phyloP scores from a whole-genome alignment of 35 echinoderm and acorn worm species.

The Anneissia japonica region DNA sequence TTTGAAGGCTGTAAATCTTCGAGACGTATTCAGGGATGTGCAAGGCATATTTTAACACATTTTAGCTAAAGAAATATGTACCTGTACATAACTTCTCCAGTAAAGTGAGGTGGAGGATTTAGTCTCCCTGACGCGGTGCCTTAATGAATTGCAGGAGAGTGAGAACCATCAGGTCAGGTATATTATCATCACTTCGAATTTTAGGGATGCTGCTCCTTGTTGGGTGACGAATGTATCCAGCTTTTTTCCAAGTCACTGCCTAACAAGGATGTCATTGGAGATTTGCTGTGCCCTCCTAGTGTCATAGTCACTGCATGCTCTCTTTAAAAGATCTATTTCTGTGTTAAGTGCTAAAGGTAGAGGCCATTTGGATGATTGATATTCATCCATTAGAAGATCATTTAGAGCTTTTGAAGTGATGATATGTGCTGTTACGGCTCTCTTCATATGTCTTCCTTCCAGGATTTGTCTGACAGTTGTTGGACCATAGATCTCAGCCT shows the following conservation, averaged over 20 bases:
- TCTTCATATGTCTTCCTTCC: slow-evolving; percentile 25
- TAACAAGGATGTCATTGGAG: too few species aligned
- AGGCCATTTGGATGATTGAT: too few species aligned
- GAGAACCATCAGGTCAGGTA: slow-evolving; percentile 22
- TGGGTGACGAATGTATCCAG: too few species aligned
- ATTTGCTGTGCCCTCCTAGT: too few species aligned
- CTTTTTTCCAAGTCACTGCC: too few species aligned
- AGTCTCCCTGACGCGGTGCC: slow-evolving; percentile 3
- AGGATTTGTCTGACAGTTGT: slow-evolving; percentile 40
- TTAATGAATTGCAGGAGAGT: slow-evolving; percentile 4
- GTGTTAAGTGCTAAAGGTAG: too few species aligned
- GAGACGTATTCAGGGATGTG: slow-evolving; percentile 28
- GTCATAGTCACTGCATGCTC: too few species aligned
- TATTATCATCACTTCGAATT: slow-evolving; percentile 4
- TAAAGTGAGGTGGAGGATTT: slow-evolving; percentile 19
- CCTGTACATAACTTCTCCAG: slow-evolving; percentile 15
- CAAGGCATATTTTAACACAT: slow-evolving; percentile 28
- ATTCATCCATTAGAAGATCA: too few species aligned
- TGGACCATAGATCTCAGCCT: slow-evolving; percentile 44
- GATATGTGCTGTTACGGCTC: slow-evolving; percentile 21
- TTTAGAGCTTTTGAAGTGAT: background rate
- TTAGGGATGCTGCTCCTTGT: background rate
- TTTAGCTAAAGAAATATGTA: slow-evolving; percentile 42
- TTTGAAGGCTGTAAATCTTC: slow-evolving; percentile 16
- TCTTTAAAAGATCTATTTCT: too few species aligned